Conservation (phyloP, 1,140 invertebrate genomes). For the Nasonia vitripennis region DNA sequence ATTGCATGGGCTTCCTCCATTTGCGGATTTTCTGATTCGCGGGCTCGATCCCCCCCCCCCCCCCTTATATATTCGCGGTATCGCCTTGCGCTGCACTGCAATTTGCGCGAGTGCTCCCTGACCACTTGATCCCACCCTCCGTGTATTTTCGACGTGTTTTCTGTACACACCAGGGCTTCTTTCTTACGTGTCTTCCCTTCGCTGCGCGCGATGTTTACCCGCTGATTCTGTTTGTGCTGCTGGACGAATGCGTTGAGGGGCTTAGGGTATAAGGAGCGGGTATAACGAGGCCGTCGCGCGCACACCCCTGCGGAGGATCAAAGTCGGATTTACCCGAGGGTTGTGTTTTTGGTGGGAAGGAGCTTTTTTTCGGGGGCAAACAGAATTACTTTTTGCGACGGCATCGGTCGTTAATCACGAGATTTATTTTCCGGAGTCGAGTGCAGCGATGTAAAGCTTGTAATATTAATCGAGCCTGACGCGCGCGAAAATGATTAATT, state of each 20-base stretch:
- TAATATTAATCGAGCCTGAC: background rate
- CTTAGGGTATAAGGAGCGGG: background rate
- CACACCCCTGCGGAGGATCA: background rate
- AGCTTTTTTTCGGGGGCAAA: background rate
- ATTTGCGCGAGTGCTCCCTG: background rate
- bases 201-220: background rate
- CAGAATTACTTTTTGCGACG: background rate
- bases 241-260: background rate
- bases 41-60: background rate
- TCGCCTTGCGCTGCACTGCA: constrained; percentile 3
- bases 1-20: background rate
- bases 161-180: background rate
- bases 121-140: background rate
- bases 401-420: background rate
- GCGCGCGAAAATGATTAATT: no score
- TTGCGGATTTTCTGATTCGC: constrained; percentile 27
- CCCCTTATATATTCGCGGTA: background rate
- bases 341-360: background rate
- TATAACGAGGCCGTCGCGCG: background rate
- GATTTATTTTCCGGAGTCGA: no score
- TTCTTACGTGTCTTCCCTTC: background rate
- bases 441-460: no score
- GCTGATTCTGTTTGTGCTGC: background rate
- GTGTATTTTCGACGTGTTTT: background rate
- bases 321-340: background rate